phyloP scores from a whole-genome alignment of 1,140 invertebrate species.

The Octopus bimaculoides region DNA sequence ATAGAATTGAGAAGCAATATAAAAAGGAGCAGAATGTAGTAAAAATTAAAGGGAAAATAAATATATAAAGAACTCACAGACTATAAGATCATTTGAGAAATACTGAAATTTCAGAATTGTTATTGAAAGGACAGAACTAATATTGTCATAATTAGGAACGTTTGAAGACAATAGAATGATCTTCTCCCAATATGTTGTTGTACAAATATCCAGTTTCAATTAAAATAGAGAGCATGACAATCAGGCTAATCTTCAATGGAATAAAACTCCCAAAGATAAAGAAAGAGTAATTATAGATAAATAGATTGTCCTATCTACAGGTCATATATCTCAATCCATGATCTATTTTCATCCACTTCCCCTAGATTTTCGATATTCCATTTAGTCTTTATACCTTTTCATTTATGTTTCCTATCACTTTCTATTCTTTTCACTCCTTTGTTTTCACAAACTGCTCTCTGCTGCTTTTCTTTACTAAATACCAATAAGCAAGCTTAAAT shows the following conservation, averaged over 20 bases:
- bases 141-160: neutral
- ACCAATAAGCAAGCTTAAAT: too few relatives aligned
- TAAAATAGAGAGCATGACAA: neutral
- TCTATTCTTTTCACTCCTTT: neutral
- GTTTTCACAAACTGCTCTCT: neutral
- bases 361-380: neutral
- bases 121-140: neutral
- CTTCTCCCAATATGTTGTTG: neutral
- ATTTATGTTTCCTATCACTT: neutral
- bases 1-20: too few relatives aligned
- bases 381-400: neutral
- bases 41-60: too few relatives aligned
- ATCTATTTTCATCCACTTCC: neutral
- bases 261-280: conserved; percentile 6
- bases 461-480: neutral
- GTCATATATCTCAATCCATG: neutral
- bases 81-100: too few relatives aligned
- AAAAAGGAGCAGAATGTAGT: too few relatives aligned
- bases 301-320: neutral
- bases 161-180: neutral
- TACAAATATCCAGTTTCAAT: neutral
- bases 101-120: too few relatives aligned
- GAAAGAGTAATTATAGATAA: conserved; percentile 8
- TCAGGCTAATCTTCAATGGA: neutral
- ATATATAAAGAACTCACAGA: too few relatives aligned